Base-by-base conservation (phyloP, 2,797 vertebrate genomes). In the Chloroceryle amazona region DNA sequence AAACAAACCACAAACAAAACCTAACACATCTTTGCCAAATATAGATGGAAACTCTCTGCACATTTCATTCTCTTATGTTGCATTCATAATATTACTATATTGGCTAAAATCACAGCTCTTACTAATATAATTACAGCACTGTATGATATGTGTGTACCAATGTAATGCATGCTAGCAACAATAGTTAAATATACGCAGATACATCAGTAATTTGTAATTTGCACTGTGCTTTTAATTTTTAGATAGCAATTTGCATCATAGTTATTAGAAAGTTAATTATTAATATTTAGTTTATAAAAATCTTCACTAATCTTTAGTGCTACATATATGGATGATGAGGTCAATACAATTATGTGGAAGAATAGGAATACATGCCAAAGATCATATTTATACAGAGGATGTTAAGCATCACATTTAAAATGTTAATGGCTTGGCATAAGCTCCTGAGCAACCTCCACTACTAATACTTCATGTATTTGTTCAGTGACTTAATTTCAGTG, bases 401-500 rank as follows among this genome's bases (percentile, higher is more conserved):
- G 10, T 91, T 81, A 78, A 89, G 89, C 61, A 55, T 93, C 66
- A 83, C 61, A 74, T 91, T 85, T 65, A 86, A 92, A 78, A 72
- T 76, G 80, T 89, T 93, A 97, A 84, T 93, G 55, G 37, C 72
- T 90, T 96, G 93, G 62, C 95, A 74, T 84, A 70, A 93, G 35
- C 37, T 86, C 47, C 67, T 86, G 74, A 96, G 71, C 37, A 93
- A 49, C 29, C 31, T 25, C 68, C 76, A 44, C 74, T 87, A 81
- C 55, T 89, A 75, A 94, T 97, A 57, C 70, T 87, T 94, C 21
- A 93, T 96, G 35, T 82, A 78, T 96, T 95, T 95, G 83, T 89
- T 94, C 65, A 86, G 90, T 82, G 80, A 92, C 46, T 93, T 71
- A 82, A 89, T 97, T 96, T 93, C 91, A 95, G 81, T 96, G 52